Evolutionary conservation across 2,888 invertebrate species (phyloP).

Genomic region (Iphiclides podalirius): DNA sequence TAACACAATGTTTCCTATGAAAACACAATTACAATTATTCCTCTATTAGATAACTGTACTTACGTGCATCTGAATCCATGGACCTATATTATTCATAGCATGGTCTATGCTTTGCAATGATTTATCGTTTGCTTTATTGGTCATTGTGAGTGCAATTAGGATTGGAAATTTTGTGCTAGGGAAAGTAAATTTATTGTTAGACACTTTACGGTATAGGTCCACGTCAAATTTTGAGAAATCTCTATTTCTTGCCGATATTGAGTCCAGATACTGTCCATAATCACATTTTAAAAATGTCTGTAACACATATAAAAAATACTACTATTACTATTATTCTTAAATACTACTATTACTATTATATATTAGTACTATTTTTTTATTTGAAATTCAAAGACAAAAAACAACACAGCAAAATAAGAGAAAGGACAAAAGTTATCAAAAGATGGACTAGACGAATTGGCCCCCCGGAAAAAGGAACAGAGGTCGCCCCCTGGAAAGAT

Average conservation of each 20-base stretch:
- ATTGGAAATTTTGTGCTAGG: slow-evolving; percentile 13
- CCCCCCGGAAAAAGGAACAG: too few relatives aligned
- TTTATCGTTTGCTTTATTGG: slow-evolving; percentile 7
- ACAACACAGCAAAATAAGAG: too few relatives aligned
- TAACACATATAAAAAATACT: neutral
- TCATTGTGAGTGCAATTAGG: slow-evolving; percentile 5
- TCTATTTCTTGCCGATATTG: slow-evolving; percentile 6
- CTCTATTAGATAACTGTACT: too few relatives aligned
- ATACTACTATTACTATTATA: too few relatives aligned
- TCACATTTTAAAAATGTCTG: slow-evolving; percentile 16
- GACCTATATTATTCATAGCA: slow-evolving; percentile 12
- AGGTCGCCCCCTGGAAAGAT: too few relatives aligned
- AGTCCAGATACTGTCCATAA: slow-evolving; percentile 18
- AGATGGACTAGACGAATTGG: too few relatives aligned
- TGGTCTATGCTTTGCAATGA: slow-evolving; percentile 4
- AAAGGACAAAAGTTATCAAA: too few relatives aligned
- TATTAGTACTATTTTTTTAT: too few relatives aligned
- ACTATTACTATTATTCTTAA: too few relatives aligned
- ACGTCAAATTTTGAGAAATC: slow-evolving; percentile 6
- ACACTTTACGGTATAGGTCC: slow-evolving; percentile 7
- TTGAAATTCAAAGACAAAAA: too few relatives aligned
- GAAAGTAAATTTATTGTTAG: slow-evolving; percentile 19
- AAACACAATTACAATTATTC: too few relatives aligned
- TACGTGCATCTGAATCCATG: slow-evolving; percentile 21
- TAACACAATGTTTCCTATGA: too few relatives aligned